Evolutionary conservation across 1,140 invertebrate genomes (phyloP).

Genomic region (Aphis craccivora): DNA sequence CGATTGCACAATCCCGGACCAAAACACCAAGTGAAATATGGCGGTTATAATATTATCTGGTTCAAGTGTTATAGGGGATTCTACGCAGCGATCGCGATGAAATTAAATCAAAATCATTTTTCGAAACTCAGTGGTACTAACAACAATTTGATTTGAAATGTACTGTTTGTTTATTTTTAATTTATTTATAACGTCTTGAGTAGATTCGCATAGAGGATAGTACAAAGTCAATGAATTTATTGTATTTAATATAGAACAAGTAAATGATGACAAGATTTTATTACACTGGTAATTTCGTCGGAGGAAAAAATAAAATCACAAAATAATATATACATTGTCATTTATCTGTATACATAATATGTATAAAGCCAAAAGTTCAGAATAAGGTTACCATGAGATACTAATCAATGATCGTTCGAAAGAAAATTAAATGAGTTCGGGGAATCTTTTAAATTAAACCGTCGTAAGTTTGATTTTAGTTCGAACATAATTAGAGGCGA

Average conservation of each 20-base stretch:
- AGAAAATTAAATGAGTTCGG: not conserved
- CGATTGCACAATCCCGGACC: not conserved
- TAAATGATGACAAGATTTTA: not conserved
- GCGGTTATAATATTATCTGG: rapidly evolving
- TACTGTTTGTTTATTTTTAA: not conserved
- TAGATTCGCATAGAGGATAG: not conserved
- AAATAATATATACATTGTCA: not conserved
- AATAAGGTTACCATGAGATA: not conserved
- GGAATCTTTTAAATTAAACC: not conserved
- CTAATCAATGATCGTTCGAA: not conserved
- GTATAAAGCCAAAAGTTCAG: not conserved
- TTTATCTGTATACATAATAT: too few relatives aligned
- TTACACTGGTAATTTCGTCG: not conserved
- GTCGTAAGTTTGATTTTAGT: not conserved
- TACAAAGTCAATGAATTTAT: not conserved
- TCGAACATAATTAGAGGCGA: not conserved
- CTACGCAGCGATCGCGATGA: not conserved
- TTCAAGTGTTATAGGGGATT: not conserved
- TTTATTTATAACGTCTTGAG: not conserved
- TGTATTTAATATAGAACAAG: not conserved
- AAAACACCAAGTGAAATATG: not conserved
- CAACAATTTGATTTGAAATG: not conserved
- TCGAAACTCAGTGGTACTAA: not conserved
- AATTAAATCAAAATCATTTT: not conserved
- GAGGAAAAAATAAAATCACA: not conserved